These are phyloP conservation scores for Esox lucius DNA, from an alignment of 2,797 vertebrate species.

Conservation along the genomic window DNA sequence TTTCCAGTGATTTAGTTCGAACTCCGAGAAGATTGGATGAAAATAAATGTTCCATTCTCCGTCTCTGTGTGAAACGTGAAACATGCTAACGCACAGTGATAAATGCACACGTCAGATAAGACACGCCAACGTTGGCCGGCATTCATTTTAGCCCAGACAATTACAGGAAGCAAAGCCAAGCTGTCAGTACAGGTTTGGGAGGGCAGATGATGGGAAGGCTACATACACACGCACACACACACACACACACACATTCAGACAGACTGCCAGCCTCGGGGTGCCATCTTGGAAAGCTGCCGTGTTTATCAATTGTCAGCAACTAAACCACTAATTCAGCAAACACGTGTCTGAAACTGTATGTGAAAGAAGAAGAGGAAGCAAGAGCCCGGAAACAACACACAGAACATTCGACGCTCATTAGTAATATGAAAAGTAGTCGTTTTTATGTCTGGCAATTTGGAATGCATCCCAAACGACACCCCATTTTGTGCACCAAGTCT, in stretches of 20 bases:
- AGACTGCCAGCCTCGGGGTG: conserved; percentile 64
- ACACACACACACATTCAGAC: background rate
- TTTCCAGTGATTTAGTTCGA: conserved; percentile 49
- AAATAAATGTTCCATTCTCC: conserved; percentile 49
- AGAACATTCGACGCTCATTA: conserved; percentile 27
- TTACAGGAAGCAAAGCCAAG: conserved; percentile 59
- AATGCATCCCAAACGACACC: background rate
- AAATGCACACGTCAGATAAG: conserved; percentile 68
- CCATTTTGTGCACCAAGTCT: background rate
- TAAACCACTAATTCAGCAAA: conserved; percentile 76
- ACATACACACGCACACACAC: conserved; percentile 10
- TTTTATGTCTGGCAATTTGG: background rate
- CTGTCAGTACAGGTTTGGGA: conserved; percentile 69
- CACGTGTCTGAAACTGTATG: conserved; percentile 55
- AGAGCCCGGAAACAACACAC: conserved; percentile 31
- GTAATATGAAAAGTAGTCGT: too few relatives aligned
- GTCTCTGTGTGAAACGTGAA: conserved; percentile 60
- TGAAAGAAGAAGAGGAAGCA: conserved; percentile 44
- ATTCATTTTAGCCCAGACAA: conserved; percentile 57
- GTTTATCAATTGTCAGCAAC: conserved; percentile 80
- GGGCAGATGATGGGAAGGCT: conserved; percentile 51
- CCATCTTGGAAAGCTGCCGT: conserved; percentile 69
- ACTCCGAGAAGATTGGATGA: conserved; percentile 50
- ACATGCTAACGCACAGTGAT: conserved; percentile 60
- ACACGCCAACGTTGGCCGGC: conserved; percentile 55